Evolutionary conservation across 2,113 vertebrate species (phyloP), one percentile per base, ranked within the genome.

Genomic region (Heterotis niloticus): DNA sequence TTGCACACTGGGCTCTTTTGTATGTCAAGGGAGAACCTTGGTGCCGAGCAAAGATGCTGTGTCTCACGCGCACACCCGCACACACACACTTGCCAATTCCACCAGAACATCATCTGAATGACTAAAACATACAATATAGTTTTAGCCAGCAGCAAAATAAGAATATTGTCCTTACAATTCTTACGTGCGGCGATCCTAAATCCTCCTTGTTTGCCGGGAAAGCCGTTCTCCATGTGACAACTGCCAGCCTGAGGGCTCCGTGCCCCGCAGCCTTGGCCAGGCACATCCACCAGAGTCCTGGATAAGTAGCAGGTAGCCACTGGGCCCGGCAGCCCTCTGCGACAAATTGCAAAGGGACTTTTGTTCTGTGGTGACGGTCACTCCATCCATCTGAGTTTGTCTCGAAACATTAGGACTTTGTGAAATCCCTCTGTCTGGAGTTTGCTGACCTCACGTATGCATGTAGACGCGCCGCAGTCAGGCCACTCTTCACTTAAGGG

Each of bases 1-100:
- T 90, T 81, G 82, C 83, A 84, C 78, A 80, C 77, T 90, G 86
- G 88, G 89, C 87, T 87, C 85, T 83, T 88, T 90, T 81, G 87
- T 86, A 44, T 7, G 34, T 44, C 34, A 44, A 44, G 34, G 34
- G 34, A 44, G 34, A 44, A 44, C 34, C 7, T 7, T 44, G 34
- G 3, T 44, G 34, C 34, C 2, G 34, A 44, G 34, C 34, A 44
- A 44, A 44, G 34, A 44, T 44, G 34, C 2, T 2, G 34, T 44
- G 3, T 44, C 34, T 44, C 34, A 4, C 34, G 2, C 34, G 7
- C 34, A 44, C 34, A 44, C 34, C 2, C 34, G 7, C 34, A 44
- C 34, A 44, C 34, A 44, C 34, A 44, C 34, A 7, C 34, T 44
- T 44, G 34, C 34, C 34, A n/a, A n/a, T 7, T 44, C 34, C 34